These are phyloP conservation scores for Bucorvus abyssinicus DNA, from an alignment of 2,797 vertebrate species.

Conservation along the genomic window DNA sequence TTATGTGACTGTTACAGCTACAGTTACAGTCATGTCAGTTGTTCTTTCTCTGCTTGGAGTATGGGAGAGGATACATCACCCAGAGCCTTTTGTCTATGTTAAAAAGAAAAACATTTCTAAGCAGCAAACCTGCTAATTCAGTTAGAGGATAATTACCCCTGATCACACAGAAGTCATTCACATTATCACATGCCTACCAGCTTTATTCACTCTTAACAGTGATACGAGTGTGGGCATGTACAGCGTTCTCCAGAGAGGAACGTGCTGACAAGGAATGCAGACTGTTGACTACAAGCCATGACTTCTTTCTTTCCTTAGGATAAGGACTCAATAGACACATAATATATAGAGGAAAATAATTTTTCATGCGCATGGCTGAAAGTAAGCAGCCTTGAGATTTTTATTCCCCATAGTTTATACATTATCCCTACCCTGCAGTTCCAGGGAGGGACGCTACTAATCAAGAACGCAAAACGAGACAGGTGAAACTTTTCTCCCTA, in stretches of 20 bases:
- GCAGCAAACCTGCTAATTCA: slow-evolving; percentile 25
- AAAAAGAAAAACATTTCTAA: background rate
- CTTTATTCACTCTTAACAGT: slow-evolving; percentile 12
- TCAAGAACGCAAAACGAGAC: background rate
- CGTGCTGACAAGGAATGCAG: background rate
- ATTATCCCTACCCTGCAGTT: background rate
- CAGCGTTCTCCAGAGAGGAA: background rate
- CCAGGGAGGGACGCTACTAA: background rate
- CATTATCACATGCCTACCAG: slow-evolving; percentile 53
- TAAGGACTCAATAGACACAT: background rate
- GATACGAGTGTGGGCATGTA: slow-evolving; percentile 22
- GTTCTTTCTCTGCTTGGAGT: background rate
- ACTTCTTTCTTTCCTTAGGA: slow-evolving; percentile 39
- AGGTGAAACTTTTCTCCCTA: background rate
- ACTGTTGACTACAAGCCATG: slow-evolving; percentile 16
- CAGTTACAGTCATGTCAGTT: background rate
- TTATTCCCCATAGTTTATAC: background rate
- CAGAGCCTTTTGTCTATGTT: background rate
- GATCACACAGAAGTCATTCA: slow-evolving; percentile 43
- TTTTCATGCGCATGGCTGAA: background rate
- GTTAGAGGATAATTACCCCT: slow-evolving; percentile 22
- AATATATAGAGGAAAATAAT: background rate
- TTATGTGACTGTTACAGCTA: background rate
- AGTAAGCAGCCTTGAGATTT: slow-evolving; percentile 41
- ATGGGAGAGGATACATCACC: background rate